Base-by-base conservation (phyloP, 1,140 invertebrate species). In the Scylla paramamosain region DNA sequence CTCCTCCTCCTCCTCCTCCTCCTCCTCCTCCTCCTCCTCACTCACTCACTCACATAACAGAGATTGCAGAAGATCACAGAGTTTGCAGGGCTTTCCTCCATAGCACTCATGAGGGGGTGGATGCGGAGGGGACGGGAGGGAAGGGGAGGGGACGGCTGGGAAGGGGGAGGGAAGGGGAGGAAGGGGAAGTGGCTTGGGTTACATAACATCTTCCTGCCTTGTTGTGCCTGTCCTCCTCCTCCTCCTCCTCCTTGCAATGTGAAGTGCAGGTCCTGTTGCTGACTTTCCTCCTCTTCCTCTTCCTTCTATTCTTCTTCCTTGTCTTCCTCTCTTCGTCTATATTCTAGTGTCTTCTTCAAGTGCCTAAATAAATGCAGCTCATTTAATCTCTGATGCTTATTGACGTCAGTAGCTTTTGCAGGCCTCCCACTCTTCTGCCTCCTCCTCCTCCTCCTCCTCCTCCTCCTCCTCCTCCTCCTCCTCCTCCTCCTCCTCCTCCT, bases 1-100 rank as follows among this genome's bases (percentile, higher is more conserved):
- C 52, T 77, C 67, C 67, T 77, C 67, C 67, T 77, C 67, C 67
- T 77, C 67, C 67, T 77, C 67, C 67, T 77, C 67, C 67, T 77
- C 67, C 67, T 77, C 67, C 67, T 77, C n/a, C 67, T n/a, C n/a
- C 67, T 77, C n/a, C n/a, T 77, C n/a, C n/a, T 77, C n/a, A 20
- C 12, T 77, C 67, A 59, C 52, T 59, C 20, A 59, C 20, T 39
- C 52, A 59, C 12, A 59, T 20, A 3, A 59, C 52, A 59, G 52
- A 59, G 52, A 59, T 59, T 59, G 10, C 52, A 59, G 52, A 20
- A 12, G 52, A 59, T 59, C 52, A 59, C 16, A 59, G 52, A 59
- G 52, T 77, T 77, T 25, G 67, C 67, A 77, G 20, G n/a, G 25
- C n/a, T 77, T 77, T 77, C 1, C 67, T 77, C 20, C n/a, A 2